Conservation (phyloP, 2,113 vertebrate species). For the Carollia perspicillata region DNA sequence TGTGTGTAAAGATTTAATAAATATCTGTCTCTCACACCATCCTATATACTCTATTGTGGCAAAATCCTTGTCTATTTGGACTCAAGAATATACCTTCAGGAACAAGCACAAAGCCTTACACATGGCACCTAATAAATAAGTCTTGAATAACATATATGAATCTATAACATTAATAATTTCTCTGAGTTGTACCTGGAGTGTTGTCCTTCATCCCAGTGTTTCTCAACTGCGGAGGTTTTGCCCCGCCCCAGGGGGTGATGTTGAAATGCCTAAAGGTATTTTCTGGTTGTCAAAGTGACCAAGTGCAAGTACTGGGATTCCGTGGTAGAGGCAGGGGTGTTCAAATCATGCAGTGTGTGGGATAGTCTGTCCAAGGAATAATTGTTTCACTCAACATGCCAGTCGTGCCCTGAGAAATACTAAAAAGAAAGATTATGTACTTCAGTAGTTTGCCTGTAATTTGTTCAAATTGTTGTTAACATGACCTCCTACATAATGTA, state of each 20-base stretch:
- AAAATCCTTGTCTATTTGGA: neutral
- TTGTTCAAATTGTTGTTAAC: neutral
- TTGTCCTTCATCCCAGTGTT: neutral
- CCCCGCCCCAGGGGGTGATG: neutral
- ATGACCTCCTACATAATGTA: neutral
- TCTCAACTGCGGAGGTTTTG: neutral
- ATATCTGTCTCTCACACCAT: neutral
- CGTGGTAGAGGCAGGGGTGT: neutral
- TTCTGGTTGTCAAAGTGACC: neutral
- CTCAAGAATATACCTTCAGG: neutral
- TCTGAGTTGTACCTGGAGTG: neutral
- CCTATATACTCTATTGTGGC: neutral
- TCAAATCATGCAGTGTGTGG: neutral
- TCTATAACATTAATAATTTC: neutral
- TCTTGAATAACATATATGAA: constrained; percentile 1
- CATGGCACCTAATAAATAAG: neutral
- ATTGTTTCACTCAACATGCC: neutral
- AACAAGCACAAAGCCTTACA: neutral
- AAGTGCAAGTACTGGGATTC: neutral
- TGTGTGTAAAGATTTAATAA: neutral
- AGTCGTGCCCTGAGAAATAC: neutral
- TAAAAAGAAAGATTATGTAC: neutral
- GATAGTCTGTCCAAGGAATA: neutral
- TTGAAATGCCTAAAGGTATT: neutral
- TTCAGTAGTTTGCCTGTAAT: neutral